Evolutionary conservation across 2,113 vertebrate genomes (phyloP).

Genomic region (Panurus biarmicus): DNA sequence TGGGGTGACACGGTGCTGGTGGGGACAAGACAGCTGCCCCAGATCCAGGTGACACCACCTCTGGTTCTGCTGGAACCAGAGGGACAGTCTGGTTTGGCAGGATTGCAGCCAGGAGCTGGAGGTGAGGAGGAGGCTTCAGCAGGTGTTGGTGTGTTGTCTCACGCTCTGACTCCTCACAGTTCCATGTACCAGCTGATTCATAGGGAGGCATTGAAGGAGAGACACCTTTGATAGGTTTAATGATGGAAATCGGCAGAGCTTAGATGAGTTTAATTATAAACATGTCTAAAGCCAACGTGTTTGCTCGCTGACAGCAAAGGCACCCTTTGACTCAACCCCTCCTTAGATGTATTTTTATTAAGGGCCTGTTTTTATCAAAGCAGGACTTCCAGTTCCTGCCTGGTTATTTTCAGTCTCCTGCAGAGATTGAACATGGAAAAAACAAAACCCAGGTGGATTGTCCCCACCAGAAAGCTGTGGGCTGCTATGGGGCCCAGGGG

Average conservation of each 20-base stretch:
- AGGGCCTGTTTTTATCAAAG: background rate
- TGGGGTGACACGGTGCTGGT: background rate
- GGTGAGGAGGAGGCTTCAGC: background rate
- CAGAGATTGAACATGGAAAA: background rate
- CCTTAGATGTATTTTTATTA: background rate
- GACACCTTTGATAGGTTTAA: background rate
- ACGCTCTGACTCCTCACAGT: background rate
- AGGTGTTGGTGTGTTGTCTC: background rate
- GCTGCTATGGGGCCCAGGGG: background rate
- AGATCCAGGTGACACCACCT: background rate
- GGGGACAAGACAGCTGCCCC: background rate
- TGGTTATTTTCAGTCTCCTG: background rate
- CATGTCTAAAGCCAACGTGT: background rate
- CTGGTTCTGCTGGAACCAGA: background rate
- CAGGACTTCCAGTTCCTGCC: background rate
- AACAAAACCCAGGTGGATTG: background rate
- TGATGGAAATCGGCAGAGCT: background rate
- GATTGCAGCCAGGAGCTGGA: accelerated
- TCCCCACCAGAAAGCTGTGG: background rate
- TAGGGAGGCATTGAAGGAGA: background rate
- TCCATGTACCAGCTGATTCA: background rate
- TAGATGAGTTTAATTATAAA: background rate
- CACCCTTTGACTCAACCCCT: background rate
- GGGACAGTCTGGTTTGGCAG: background rate
- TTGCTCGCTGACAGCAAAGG: background rate